Evolutionary conservation across 2,888 invertebrate genomes (phyloP).

Genomic region (Trissonchulus latispiculum): DNA sequence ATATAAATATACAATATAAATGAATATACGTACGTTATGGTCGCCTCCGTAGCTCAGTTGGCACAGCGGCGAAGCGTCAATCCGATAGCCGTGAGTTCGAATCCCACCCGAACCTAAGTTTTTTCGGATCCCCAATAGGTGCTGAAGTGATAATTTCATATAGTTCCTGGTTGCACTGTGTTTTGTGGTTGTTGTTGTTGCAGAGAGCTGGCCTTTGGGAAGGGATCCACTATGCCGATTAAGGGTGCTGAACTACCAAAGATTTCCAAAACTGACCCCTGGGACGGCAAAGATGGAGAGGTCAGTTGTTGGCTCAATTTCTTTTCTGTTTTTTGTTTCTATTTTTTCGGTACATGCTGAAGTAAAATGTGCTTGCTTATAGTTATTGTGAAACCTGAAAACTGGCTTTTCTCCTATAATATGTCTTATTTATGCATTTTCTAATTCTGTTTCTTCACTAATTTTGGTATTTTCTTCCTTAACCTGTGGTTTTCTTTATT

Average conservation of each 20-base stretch:
- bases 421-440: not conserved
- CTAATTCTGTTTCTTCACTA: not conserved
- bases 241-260: constrained; percentile 57
- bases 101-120: no score
- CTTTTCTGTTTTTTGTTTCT: not conserved
- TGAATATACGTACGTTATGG: no score
- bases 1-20: no score
- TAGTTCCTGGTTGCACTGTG: no score
- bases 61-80: no score
- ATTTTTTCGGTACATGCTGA: no score
- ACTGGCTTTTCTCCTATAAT: not conserved
- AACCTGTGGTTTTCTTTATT: not conserved
- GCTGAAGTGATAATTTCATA: no score
- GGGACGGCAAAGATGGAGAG: constrained; percentile 52
- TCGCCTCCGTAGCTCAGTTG: no score
- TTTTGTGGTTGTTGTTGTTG: constrained; percentile 30
- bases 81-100: no score
- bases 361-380: no score
- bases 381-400: no score
- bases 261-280: constrained; percentile 41
- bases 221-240: constrained; percentile 78
- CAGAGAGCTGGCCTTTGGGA: constrained; percentile 80
- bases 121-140: no score
- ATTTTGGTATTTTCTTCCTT: not conserved
- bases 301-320: constrained; percentile 30